Evolutionary conservation across 2,113 vertebrate genomes (phyloP).

Genomic region (Pao palembangensis): DNA sequence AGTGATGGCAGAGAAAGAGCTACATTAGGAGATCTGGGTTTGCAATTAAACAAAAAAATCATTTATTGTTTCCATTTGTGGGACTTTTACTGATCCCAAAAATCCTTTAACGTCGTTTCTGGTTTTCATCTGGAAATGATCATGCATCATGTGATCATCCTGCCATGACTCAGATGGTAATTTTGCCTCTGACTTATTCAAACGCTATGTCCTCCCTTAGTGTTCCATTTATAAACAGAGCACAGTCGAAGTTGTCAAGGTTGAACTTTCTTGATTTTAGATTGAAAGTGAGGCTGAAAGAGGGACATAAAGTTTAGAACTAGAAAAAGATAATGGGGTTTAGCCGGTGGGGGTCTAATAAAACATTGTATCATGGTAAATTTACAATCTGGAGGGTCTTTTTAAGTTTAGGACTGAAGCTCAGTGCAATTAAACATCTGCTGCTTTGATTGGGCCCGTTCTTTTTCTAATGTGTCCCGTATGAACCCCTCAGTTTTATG

Average conservation of each 20-base stretch:
- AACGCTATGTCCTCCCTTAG: background rate
- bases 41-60: too few relatives aligned
- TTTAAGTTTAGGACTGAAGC: background rate
- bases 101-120: background rate
- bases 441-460: background rate
- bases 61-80: too few relatives aligned
- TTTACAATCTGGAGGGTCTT: background rate
- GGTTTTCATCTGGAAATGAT: background rate
- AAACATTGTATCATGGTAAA: conserved; percentile 4
- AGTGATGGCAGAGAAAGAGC: too few relatives aligned
- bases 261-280: background rate
- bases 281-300: background rate
- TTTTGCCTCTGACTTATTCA: background rate
- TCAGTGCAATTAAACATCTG: background rate
- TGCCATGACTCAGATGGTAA: background rate
- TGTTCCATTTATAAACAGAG: background rate
- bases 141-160: too few relatives aligned
- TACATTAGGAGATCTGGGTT: too few relatives aligned
- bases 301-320: background rate
- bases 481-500: background rate
- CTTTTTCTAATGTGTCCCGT: background rate
- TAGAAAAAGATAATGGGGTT: background rate
- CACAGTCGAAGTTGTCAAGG: background rate
- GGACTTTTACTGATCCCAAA: too few relatives aligned
- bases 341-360: background rate